Evolutionary conservation across 92 coral and sea anemone genomes (phyloP).

Genomic region (Actinostola sp.): DNA sequence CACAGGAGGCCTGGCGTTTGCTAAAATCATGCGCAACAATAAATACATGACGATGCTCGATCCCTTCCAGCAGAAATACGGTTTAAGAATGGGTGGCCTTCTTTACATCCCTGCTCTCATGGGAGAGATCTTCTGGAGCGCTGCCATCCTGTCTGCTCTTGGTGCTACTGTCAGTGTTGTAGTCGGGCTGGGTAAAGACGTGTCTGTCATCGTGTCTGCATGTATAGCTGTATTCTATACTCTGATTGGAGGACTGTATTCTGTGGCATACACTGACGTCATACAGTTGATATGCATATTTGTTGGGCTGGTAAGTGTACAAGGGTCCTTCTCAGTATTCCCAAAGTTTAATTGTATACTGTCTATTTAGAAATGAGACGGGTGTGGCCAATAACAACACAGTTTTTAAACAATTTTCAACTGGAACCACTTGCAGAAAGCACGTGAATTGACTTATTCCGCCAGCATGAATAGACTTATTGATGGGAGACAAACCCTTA

Average conservation of each 20-base stretch:
- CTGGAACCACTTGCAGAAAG: too few relatives aligned
- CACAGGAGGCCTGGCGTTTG: constrained; percentile 82
- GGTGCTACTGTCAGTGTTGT: constrained; percentile 96
- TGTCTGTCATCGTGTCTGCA: constrained; percentile 79
- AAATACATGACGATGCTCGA: constrained; percentile 90
- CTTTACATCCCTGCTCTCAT: constrained; percentile 86
- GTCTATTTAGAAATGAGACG: too few relatives aligned
- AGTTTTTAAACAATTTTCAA: too few relatives aligned
- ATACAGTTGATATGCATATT: constrained; percentile 89
- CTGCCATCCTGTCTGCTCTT: constrained; percentile 92
- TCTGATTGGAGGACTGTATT: constrained; percentile 87
- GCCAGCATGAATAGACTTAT: too few relatives aligned
- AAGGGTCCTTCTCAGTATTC: too few relatives aligned
- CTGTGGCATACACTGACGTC: constrained; percentile 95
- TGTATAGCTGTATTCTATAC: constrained; percentile 85
- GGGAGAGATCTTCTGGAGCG: constrained; percentile 95
- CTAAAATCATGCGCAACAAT: constrained; percentile 82
- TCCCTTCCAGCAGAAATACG: constrained; percentile 88
- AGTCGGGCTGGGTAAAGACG: constrained; percentile 63
- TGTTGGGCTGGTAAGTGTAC: constrained; percentile 86
- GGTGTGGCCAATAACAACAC: too few relatives aligned
- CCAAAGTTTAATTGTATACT: too few relatives aligned
- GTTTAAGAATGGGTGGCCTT: constrained; percentile 87
- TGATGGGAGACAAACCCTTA: too few relatives aligned
- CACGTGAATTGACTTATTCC: too few relatives aligned